Evolutionary conservation across 2,113 vertebrate species (phyloP).

Genomic region (Phylloscopus trochilus): DNA sequence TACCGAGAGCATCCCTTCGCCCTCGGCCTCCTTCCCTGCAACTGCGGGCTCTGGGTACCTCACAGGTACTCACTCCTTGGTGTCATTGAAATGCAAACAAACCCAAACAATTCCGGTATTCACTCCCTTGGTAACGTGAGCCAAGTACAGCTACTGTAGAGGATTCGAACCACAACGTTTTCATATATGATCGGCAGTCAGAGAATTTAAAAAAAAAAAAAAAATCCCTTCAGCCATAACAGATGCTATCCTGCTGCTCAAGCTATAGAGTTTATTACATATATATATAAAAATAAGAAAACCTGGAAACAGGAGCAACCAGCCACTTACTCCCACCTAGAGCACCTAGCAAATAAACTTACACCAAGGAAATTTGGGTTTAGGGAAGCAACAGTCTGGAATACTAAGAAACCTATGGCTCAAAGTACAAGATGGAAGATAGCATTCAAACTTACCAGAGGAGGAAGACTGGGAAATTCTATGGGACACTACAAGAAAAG

Average conservation of each 20-base stretch:
- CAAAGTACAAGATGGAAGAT: neutral
- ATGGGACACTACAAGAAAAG: neutral
- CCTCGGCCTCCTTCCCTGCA: neutral
- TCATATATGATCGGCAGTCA: neutral
- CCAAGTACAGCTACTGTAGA: neutral
- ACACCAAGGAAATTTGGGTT: neutral
- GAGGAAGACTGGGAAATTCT: slow-evolving; percentile 17
- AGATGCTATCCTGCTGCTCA: neutral
- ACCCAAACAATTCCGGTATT: neutral
- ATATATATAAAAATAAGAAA: neutral
- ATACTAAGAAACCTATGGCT: neutral
- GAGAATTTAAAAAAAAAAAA: neutral
- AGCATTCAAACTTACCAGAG: slow-evolving; percentile 29
- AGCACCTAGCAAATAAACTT: neutral
- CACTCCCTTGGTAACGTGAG: neutral
- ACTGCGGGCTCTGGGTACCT: neutral
- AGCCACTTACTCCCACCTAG: neutral
- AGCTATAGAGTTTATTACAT: neutral
- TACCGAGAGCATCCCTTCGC: neutral
- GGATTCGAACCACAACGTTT: neutral
- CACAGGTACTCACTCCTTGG: neutral
- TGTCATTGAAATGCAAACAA: neutral
- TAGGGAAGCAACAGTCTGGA: neutral
- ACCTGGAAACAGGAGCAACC: neutral
- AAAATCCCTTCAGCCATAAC: neutral